phyloP scores from a whole-genome alignment of 2,113 vertebrate genomes.

The Misgurnus anguillicaudatus region DNA sequence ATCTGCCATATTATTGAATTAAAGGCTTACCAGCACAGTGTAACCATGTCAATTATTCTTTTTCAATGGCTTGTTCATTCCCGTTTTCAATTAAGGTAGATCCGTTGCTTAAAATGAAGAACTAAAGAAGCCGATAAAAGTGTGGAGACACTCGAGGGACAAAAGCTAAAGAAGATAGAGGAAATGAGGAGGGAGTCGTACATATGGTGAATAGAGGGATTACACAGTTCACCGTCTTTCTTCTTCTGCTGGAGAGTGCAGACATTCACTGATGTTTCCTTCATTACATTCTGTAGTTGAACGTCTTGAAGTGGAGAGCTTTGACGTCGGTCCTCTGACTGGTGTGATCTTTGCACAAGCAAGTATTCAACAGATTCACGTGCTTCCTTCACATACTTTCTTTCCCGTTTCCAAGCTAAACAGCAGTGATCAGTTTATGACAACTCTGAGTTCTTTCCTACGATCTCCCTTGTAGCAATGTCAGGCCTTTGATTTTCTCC shows the following conservation, averaged over 20 bases:
- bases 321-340: neutral
- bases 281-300: neutral
- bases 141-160: conserved; percentile 36
- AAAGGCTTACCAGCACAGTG: conserved; percentile 67
- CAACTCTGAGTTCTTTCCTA: neutral
- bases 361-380: neutral
- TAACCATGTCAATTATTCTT: conserved; percentile 66
- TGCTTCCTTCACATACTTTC: neutral
- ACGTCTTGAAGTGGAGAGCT: neutral
- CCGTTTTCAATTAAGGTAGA: conserved; percentile 66
- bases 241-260: neutral
- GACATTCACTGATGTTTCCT: neutral
- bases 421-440: conserved; percentile 4
- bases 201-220: conserved; percentile 35
- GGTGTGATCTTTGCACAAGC: neutral
- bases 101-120: conserved; percentile 49
- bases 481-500: conserved; percentile 4
- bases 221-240: conserved; percentile 42
- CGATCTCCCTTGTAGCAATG: conserved; percentile 3
- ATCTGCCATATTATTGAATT: conserved; percentile 78
- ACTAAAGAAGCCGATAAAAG: conserved; percentile 15
- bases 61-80: conserved; percentile 62
- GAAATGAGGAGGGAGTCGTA: neutral
- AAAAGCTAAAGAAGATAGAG: conserved; percentile 35
- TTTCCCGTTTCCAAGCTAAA: neutral